Evolutionary conservation across 2,797 vertebrate species (phyloP).

Genomic region (Pseudomugil tenellus): DNA sequence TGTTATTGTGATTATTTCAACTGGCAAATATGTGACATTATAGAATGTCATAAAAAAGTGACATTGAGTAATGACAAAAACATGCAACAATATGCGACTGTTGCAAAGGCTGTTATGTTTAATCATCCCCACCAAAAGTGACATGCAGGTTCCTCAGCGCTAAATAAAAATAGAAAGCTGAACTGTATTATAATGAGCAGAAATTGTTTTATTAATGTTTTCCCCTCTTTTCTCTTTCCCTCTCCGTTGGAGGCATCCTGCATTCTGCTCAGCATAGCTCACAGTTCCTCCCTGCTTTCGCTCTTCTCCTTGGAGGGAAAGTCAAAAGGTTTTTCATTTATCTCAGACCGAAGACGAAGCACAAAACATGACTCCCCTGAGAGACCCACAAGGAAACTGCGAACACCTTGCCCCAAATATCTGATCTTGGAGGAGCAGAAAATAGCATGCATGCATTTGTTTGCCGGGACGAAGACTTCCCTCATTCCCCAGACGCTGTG

Average conservation of each 20-base stretch:
- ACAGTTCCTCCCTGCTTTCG: slow-evolving; percentile 66
- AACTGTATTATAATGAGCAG: slow-evolving; percentile 70
- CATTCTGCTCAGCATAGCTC: slow-evolving; percentile 72
- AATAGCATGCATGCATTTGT: slow-evolving; percentile 82
- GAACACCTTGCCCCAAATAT: slow-evolving; percentile 86
- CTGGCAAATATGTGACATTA: slow-evolving; percentile 63
- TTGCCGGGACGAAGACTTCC: slow-evolving; percentile 76
- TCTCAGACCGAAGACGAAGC: slow-evolving; percentile 79
- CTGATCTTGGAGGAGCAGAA: slow-evolving; percentile 81
- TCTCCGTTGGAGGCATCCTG: slow-evolving; percentile 54
- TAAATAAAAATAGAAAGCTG: slow-evolving; percentile 73
- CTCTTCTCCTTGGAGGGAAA: slow-evolving; percentile 80
- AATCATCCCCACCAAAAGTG: slow-evolving; percentile 62
- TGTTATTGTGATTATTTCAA: slow-evolving; percentile 57
- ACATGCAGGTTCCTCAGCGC: slow-evolving; percentile 52
- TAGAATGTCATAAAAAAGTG: slow-evolving; percentile 65
- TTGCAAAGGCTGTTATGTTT: slow-evolving; percentile 58
- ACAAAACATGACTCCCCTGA: slow-evolving; percentile 75
- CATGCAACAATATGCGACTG: slow-evolving; percentile 54
- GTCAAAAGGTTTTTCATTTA: slow-evolving; percentile 84
- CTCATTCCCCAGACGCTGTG: slow-evolving; percentile 69
- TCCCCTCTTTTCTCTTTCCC: slow-evolving; percentile 34
- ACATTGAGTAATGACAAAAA: slow-evolving; percentile 75
- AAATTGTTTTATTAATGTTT: slow-evolving; percentile 78
- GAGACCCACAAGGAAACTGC: slow-evolving; percentile 78